Evolutionary conservation across 1,140 invertebrate genomes (phyloP).

Genomic region (Pogonus chalceus): DNA sequence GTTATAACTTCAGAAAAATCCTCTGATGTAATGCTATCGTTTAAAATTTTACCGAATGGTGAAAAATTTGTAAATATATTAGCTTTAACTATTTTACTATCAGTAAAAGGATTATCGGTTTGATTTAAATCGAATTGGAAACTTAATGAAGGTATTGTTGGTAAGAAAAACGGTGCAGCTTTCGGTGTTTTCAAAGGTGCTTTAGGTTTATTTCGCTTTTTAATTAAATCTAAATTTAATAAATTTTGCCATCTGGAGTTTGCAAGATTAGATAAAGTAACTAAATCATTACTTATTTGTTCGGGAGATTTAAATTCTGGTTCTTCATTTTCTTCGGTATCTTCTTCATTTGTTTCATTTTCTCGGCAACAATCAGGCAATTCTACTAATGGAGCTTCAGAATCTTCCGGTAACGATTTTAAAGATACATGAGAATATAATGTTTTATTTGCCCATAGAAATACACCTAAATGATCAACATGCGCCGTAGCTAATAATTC

Average conservation of each 20-base stretch:
- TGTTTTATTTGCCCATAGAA: conserved; percentile 87
- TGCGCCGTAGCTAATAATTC: conserved; percentile 86
- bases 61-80: conserved; percentile 52
- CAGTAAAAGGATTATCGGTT: conserved; percentile 31
- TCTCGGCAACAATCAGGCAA: conserved; percentile 43
- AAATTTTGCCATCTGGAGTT: conserved; percentile 90
- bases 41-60: conserved; percentile 52
- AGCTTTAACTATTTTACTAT: conserved; percentile 44
- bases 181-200: conserved; percentile 69
- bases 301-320: conserved; percentile 63
- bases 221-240: conserved; percentile 81
- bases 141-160: conserved; percentile 75
- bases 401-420: conserved; percentile 52
- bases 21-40: conserved; percentile 32
- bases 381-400: conserved; percentile 46
- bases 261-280: conserved; percentile 78
- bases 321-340: conserved; percentile 41
- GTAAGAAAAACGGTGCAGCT: conserved; percentile 89
- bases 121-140: conserved; percentile 67
- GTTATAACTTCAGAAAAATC: conserved; percentile 51
- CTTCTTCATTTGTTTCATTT: conserved; percentile 27
- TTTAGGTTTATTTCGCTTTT: conserved; percentile 85
- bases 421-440: conserved; percentile 73
- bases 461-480: conserved; percentile 79
- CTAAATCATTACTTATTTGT: conserved; percentile 70